Conservation (phyloP, 2,888 invertebrate genomes). For the Apantesis nais region DNA sequence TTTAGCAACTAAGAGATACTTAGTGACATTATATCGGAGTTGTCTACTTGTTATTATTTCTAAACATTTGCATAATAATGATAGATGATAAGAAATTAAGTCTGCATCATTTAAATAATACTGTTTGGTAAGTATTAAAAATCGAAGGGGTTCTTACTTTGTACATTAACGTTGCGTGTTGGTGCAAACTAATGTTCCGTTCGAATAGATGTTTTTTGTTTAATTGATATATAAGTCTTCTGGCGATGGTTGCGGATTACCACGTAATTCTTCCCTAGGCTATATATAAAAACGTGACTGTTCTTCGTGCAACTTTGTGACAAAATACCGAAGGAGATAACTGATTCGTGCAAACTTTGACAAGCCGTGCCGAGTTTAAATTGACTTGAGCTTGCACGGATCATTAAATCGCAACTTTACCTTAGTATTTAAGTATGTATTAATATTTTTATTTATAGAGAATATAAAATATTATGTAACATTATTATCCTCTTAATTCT, state of each 20-base stretch:
- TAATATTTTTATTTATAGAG: too few species aligned
- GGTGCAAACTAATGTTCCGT: neutral
- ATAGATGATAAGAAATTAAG: neutral
- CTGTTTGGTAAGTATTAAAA: too few species aligned
- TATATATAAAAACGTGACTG: neutral
- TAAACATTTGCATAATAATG: too few species aligned
- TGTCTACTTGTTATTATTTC: neutral
- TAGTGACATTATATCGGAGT: too few species aligned
- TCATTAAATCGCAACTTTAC: neutral
- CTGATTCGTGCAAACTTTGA: neutral
- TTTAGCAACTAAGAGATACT: too few species aligned
- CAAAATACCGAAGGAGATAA: neutral
- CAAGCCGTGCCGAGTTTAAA: neutral
- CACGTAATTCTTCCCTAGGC: neutral
- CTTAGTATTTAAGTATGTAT: neutral
- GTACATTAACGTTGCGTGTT: neutral
- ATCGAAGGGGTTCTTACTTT: neutral
- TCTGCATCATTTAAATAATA: too few species aligned
- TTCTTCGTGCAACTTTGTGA: neutral
- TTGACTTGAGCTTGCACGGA: neutral
- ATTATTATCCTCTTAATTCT: too few species aligned
- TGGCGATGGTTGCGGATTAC: neutral
- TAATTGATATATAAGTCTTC: neutral
- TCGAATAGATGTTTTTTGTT: neutral
- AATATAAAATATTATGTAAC: too few species aligned